phyloP scores from a whole-genome alignment of 2,888 invertebrate species.

The Eupithecia vulgata region DNA sequence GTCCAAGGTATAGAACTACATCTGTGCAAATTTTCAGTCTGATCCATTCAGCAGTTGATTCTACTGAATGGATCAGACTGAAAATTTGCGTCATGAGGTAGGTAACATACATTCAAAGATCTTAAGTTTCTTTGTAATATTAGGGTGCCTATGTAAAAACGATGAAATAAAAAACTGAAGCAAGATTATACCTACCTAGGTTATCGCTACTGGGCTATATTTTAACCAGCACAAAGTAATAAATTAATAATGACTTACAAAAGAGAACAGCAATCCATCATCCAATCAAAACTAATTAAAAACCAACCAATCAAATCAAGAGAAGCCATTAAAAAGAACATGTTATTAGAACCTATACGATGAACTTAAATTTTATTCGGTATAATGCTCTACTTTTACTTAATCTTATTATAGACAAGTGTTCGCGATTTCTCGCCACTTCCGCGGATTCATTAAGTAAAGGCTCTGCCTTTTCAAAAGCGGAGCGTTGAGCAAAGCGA shows the following conservation, averaged over 20 bases:
- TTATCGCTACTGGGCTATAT: neutral
- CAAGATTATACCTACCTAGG: neutral
- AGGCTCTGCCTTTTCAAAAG: neutral
- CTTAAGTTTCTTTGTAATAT: no score
- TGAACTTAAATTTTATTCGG: neutral
- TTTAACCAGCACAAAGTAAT: neutral
- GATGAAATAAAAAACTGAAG: no score
- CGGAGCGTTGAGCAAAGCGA: conserved; percentile 3
- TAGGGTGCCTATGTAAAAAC: no score
- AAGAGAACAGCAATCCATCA: neutral
- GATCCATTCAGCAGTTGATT: no score
- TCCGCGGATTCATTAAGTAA: neutral
- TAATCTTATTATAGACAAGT: neutral
- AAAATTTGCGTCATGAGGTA: no score
- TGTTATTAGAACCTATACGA: neutral
- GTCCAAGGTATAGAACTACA: no score
- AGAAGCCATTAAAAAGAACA: neutral
- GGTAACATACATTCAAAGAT: no score
- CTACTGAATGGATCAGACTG: no score
- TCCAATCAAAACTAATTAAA: conserved; percentile 7
- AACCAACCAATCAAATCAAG: conserved; percentile 5
- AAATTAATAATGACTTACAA: conserved; percentile 4
- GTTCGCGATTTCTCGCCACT: conserved; percentile 3
- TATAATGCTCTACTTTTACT: conserved; percentile 11
- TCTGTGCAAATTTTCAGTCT: no score